Conservation (phyloP, 2,888 invertebrate genomes). For the Adela reaumurella region DNA sequence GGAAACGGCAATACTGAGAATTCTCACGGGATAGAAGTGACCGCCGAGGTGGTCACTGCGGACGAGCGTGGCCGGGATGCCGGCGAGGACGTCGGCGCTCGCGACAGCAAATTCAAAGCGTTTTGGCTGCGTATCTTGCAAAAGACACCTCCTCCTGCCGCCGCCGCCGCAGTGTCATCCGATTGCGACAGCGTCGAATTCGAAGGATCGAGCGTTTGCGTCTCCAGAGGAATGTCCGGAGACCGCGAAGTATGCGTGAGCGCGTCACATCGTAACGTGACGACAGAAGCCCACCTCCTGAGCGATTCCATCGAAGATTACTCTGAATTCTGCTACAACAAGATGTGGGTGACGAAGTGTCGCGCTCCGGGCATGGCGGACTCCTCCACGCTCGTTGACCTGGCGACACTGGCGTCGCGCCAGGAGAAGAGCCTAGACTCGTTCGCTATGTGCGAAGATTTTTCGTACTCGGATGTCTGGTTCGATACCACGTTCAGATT, state of each 20-base stretch:
- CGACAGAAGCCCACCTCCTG: not conserved
- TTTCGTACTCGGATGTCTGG: not conserved
- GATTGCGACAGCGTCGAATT: too few species aligned
- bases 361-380: not conserved
- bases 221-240: too few species aligned
- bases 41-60: too few species aligned
- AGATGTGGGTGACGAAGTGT: not conserved
- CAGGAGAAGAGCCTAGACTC: not conserved
- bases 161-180: too few species aligned
- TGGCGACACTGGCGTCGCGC: not conserved
- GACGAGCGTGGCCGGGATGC: not conserved
- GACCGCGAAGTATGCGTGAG: not conserved
- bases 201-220: too few species aligned
- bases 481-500: not conserved
- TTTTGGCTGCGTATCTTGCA: conserved; percentile 9
- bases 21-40: not conserved
- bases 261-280: not conserved
- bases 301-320: not conserved
- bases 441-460: not conserved
- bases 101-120: conserved; percentile 2
- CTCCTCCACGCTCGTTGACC: not conserved
- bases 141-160: conserved; percentile 10
- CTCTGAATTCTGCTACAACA: not conserved
- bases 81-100: too few species aligned
- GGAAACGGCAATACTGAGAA: not conserved